Evolutionary conservation across 2,888 invertebrate species (phyloP), one percentile per base, ranked within the genome.

Genomic region (Spilosoma lubricipeda): DNA sequence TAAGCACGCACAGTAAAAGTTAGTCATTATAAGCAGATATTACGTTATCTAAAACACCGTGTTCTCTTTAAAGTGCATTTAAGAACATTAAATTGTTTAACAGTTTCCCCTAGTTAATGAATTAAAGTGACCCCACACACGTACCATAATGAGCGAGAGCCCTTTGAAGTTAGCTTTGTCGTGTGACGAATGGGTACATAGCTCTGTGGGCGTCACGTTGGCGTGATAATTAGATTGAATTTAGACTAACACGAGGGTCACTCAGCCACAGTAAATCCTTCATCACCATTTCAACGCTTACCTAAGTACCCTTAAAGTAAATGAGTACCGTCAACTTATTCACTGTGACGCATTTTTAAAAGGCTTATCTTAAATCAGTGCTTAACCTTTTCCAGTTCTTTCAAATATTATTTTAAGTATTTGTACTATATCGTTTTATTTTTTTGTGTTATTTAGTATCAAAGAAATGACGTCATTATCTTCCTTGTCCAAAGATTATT

Each of bases 171-270:
- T 72, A 72, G 71, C 76, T 80, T 77, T 81, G 82, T 79, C 71
- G 76, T 74, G 73, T 78, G 77, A 68, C 71, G 67, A 56, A 56
- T 59, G 45, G 71, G 70, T 73, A 75, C 75, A 77, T 77, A 65
- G 72, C 73, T 81, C 74, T 82, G 71, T 72, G 76, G 72, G 75
- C 80, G 76, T 75, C 71, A 77, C 76, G 78, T 74, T 74, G 75
- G 78, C 82, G 80, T 80, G 71, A 78, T 85, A 87, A 87, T 86
- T 84, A 85, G 75, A 85, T 87, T 86, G 74, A 80, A 82, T 83
- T 83, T 78, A 78, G 79, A 76, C 77, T 77, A 77, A 71, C 74
- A 77, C 78, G 71, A 80, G 82, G 79, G 81, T 81, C 73, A 77
- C 73, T 74, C 77, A 48, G 79, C 74, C 74, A 72, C 76, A 77